These are phyloP conservation scores for Glossophaga mutica DNA, from an alignment of 2,797 vertebrate species.

Conservation along the genomic window DNA sequence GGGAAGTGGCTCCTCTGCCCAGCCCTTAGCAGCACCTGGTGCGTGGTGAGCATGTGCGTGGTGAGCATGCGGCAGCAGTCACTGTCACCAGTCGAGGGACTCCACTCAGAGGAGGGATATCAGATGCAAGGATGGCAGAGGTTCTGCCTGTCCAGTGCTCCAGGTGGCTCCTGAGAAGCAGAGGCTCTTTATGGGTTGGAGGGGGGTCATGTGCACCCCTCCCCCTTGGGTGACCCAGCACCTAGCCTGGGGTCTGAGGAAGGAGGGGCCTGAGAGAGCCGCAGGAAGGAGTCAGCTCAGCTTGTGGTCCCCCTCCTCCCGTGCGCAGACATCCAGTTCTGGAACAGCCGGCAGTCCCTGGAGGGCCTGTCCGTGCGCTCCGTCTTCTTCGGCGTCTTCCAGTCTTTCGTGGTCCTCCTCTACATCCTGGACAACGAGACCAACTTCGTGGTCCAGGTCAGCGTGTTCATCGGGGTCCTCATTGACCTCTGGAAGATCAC, in stretches of 20 bases:
- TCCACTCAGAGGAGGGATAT: neutral
- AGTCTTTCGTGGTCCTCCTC: conserved; percentile 94
- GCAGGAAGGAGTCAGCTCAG: neutral
- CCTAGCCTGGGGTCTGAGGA: neutral
- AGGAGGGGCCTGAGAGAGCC: neutral
- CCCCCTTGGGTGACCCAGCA: neutral
- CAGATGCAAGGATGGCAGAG: neutral
- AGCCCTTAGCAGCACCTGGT: neutral
- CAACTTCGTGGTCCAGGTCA: conserved; percentile 98
- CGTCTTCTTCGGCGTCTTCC: conserved; percentile 96
- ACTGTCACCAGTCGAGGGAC: neutral
- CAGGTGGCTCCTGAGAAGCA: fast-evolving
- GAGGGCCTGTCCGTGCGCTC: conserved; percentile 97
- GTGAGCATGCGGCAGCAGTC: neutral
- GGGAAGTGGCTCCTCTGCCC: neutral
- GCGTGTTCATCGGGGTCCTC: conserved; percentile 96
- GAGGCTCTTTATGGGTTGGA: neutral
- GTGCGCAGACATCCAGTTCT: conserved; percentile 94
- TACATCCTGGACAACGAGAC: conserved; percentile 98
- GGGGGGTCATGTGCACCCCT: fast-evolving
- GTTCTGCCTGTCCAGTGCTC: neutral
- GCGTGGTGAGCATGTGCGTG: fast-evolving
- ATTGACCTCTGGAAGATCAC: conserved; percentile 99
- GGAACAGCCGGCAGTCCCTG: conserved; percentile 97
- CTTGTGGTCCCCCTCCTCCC: neutral